Percentiles rank a stretch among this genome's conserved stretches.
These are phyloP conservation scores for Ylistrum balloti DNA, from an alignment of 1,140 invertebrate genomes.

Conservation along the genomic window DNA sequence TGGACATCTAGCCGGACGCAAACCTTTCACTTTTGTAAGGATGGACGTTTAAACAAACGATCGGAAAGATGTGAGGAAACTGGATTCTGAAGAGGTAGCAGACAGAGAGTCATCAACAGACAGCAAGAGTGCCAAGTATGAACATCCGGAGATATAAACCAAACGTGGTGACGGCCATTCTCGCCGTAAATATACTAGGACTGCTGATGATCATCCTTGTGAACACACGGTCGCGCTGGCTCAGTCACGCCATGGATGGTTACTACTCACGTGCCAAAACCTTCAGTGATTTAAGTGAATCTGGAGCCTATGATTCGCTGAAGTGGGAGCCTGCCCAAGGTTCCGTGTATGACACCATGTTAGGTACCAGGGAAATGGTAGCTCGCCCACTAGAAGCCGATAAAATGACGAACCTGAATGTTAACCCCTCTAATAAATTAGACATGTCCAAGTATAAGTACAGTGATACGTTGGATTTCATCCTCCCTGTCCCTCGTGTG, in stretches of 20 bases:
- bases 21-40: too few relatives aligned
- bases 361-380: neutral
- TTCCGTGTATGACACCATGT: neutral
- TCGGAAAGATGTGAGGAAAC: too few relatives aligned
- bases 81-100: too few relatives aligned
- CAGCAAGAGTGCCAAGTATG: neutral
- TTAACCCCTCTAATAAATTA: slow-evolving; percentile 18
- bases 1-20: too few relatives aligned
- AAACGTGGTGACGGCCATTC: neutral
- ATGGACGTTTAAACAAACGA: too few relatives aligned
- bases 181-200: neutral
- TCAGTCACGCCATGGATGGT: neutral
- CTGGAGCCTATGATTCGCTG: neutral
- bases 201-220: neutral
- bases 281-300: neutral
- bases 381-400: neutral
- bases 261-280: slow-evolving; percentile 1
- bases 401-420: neutral
- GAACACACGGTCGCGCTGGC: neutral
- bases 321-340: neutral
- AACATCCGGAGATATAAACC: neutral
- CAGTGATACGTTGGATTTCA: slow-evolving; percentile 49
- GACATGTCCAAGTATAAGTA: slow-evolving; percentile 53
- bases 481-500: slow-evolving; percentile 69
- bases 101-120: too few relatives aligned